Evolutionary conservation across 2,888 invertebrate species (phyloP).

Genomic region (Sminthurinus aureus): DNA sequence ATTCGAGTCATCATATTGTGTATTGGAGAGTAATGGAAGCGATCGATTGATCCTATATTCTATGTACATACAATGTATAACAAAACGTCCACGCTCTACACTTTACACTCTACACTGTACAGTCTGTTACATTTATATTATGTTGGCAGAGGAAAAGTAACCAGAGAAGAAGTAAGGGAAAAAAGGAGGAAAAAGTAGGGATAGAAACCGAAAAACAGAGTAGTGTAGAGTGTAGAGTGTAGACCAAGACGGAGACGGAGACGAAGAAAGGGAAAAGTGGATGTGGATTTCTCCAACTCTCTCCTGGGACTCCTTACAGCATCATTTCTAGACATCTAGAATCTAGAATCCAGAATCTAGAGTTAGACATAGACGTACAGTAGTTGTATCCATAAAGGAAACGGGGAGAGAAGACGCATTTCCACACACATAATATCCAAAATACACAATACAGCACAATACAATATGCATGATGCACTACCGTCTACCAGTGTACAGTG

Average conservation of each 20-base stretch:
- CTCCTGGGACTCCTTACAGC: constrained; percentile 49
- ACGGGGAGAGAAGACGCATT: no score
- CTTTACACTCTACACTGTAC: not conserved
- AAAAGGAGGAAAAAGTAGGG: constrained; percentile 42
- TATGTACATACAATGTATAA: no score
- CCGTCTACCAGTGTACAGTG: not conserved
- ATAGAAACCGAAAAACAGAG: no score
- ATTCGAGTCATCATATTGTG: constrained; percentile 48
- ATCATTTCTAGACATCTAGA: constrained; percentile 6
- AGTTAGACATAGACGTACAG: no score
- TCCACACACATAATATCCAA: no score
- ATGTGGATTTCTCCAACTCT: constrained; percentile 50
- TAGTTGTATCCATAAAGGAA: no score
- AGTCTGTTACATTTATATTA: constrained; percentile 52
- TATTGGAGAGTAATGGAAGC: constrained; percentile 39
- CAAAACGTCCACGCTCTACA: no score
- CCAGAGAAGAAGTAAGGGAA: constrained; percentile 3
- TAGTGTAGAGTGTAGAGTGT: no score
- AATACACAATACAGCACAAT: not conserved
- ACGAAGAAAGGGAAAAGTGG: constrained; percentile 43
- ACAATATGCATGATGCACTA: not conserved
- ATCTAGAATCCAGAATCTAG: no score
- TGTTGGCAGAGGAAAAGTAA: constrained; percentile 46
- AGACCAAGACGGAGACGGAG: no score
- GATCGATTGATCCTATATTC: constrained; percentile 47